Base-by-base conservation (phyloP, 2,888 invertebrate genomes). In the Euspilapteryx auroguttella region DNA sequence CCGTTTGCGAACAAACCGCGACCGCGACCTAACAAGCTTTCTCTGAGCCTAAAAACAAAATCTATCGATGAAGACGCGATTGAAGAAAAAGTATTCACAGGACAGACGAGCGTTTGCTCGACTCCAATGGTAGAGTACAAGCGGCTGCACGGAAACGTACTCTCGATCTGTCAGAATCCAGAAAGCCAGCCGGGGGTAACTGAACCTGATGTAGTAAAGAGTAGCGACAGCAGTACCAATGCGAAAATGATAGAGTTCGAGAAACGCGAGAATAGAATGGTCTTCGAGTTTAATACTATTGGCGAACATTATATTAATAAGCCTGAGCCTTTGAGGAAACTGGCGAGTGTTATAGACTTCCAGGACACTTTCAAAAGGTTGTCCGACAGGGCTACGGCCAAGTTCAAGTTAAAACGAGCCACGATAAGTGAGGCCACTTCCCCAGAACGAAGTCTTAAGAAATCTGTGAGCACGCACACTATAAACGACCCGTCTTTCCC, bases 401-500 rank as follows among this genome's bases (percentile, higher is more conserved):
- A 81, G 34, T 79, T 80, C 33, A 75, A 69, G 34, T 52, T 65
- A 41, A 61, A 61, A 42, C 37, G 46, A 33, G 47, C 63, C 0
- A 55, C 62, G 36, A 40, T 45, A 4, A 43, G 49, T n/a, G 45
- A 50, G 21, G 59, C 54, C 1, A 55, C 57, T 2, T 52, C 62
- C 0, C 57, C 61, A 2, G 68, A 68, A 25, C 47, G 47, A n/a
- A n/a, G n/a, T n/a, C 34, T 53, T 20, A 33, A 45, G 2, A 63
- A 63, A 32, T 68, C 58, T 25, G 63, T 66, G 21, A 76, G 77
- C 31, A 82, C 79, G 14, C 81, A 83, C 48, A 88, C 89, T 0
- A 87, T 90, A 29, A 82, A 86, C 24, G 91, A 91, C 56, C 90
- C 91, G 2, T 78, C 78, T 33, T 87, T 84, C 68, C 90, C 90